Conservation (phyloP, 1,140 invertebrate genomes). For the Trichonephila inaurata region DNA sequence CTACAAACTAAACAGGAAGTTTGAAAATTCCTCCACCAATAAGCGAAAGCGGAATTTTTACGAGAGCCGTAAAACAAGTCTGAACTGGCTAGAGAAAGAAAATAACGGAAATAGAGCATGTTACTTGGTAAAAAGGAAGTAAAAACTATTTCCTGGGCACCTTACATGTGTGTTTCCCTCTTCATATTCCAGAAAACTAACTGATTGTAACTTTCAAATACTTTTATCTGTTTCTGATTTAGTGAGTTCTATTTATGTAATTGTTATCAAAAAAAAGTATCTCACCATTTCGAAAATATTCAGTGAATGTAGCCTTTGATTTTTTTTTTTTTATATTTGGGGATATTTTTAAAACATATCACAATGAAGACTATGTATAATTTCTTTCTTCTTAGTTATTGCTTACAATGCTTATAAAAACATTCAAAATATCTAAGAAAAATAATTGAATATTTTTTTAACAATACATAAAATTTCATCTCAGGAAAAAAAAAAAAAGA, state of each 20-base stretch:
- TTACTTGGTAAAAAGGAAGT: not conserved
- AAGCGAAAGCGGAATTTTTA: slow-evolving; percentile 44
- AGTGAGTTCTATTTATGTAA: not conserved
- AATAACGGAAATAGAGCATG: slow-evolving; percentile 20
- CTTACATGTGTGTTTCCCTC: not conserved
- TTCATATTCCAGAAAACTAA: not conserved
- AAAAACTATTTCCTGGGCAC: not conserved
- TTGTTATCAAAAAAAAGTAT: not conserved
- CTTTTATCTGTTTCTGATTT: not conserved
- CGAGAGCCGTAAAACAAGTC: slow-evolving; percentile 55
- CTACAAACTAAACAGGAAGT: not conserved
- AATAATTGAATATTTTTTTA: no score
- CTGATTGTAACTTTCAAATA: not conserved
- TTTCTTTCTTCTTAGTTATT: no score
- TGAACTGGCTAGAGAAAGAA: not conserved
- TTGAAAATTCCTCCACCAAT: slow-evolving; percentile 20
- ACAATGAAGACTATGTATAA: no score
- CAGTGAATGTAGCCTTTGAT: no score
- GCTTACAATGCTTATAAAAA: no score
- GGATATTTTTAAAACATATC: no score
- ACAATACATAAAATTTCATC: no score
- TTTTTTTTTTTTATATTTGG: no score
- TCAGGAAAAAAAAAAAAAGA: no score
- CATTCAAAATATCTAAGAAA: no score
- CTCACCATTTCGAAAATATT: not conserved